phyloP scores from a whole-genome alignment of 2,113 vertebrate species.

The Bettongia penicillata region DNA sequence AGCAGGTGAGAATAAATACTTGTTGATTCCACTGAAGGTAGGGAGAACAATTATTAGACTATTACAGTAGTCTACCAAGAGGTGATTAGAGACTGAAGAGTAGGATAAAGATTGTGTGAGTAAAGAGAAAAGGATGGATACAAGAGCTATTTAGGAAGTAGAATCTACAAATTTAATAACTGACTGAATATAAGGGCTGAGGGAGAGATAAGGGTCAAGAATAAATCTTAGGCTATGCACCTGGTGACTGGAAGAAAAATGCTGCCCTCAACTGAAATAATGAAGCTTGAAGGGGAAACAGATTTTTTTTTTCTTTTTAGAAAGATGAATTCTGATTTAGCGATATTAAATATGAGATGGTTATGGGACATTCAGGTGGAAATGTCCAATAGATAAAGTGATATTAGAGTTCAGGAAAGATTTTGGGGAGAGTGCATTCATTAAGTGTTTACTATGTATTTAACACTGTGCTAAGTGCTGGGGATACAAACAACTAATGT shows the following conservation, averaged over 20 bases:
- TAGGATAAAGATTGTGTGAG: neutral
- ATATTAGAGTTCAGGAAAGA: neutral
- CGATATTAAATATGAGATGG: neutral
- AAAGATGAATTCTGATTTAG: neutral
- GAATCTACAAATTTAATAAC: neutral
- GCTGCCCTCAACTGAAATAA: neutral
- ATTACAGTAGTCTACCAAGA: neutral
- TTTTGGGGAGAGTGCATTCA: neutral
- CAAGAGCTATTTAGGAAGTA: neutral
- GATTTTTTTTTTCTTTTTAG: neutral
- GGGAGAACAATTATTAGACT: neutral
- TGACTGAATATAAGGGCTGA: neutral
- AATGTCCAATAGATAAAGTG: neutral
- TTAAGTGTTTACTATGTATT: neutral
- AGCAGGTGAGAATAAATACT: neutral
- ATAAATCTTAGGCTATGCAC: neutral
- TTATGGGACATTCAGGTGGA: neutral
- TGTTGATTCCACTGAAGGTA: neutral
- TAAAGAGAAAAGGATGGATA: neutral
- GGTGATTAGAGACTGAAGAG: neutral
- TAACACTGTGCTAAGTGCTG: neutral
- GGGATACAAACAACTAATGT: neutral
- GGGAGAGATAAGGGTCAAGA: neutral
- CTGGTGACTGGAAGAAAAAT: neutral
- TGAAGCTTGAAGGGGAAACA: neutral